Base-by-base conservation (phyloP, 2,113 vertebrate genomes). In the Cettia cetti region DNA sequence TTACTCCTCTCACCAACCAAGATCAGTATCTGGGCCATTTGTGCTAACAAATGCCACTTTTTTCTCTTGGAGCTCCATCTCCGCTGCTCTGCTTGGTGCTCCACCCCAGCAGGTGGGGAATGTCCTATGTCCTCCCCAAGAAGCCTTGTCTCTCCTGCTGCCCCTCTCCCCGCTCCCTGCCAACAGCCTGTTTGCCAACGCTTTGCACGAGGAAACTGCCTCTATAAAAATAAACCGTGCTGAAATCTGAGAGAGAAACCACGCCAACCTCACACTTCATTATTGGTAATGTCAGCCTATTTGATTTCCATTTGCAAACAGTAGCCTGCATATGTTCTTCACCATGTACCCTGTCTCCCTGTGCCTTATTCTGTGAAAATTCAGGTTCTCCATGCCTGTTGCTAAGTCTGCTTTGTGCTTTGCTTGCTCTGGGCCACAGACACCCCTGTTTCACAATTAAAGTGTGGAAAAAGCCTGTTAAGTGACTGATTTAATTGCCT, bases 211-310 rank as follows among this genome's bases (percentile, higher is more conserved):
- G 94, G 96, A 96, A 96, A 79, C 94, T 74, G 76, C 63, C 64
- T 89, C 76, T 96, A 64, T 96, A 97, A 97, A 97, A 97, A 96
- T 97, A 96, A 97, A 95, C 93, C 0, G 0, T 56, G 90, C 72
- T 95, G 94, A 96, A 97, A 96, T 95, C 93, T 70, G 92, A 97
- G 94, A 89, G 71, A 95, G 78, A 94, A 95, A 47, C 78, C 66
- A 90, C 5, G 22, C 90, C 94, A 96, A 6, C 85, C 71, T 96
- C 92, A 71, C 90, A 94, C 94, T 95, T 96, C 92, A 91, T 94
- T 87, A 88, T 74, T 95, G 85, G 93, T 93, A 96, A 92, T 74
- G 82, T 91, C 92, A 96, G 89, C 82, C 94, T 91, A 63, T 90
- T 93, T 94, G 79, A 92, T 92, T 94, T 83, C 82, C 89, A 86